phyloP scores from a whole-genome alignment of 2,797 vertebrate species.

The Mus minutoides region DNA sequence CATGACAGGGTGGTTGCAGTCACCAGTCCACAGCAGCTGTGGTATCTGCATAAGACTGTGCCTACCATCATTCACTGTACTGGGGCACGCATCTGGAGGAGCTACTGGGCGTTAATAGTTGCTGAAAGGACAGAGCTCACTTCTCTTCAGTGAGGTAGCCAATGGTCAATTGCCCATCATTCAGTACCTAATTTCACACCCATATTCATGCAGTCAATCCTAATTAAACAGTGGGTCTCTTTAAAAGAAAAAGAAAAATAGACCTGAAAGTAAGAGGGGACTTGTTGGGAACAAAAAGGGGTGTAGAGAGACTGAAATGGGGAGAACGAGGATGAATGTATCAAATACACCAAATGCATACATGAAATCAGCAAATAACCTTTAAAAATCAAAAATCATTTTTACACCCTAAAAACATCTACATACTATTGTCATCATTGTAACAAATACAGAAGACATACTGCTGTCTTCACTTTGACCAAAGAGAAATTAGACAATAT shows the following conservation, averaged over 20 bases:
- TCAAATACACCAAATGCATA: not conserved
- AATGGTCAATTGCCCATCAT: not conserved
- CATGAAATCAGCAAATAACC: not conserved
- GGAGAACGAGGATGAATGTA: no score
- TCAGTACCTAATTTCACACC: not conserved
- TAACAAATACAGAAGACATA: not conserved
- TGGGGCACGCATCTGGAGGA: not conserved
- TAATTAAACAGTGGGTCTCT: not conserved
- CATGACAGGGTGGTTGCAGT: not conserved
- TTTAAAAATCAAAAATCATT: not conserved
- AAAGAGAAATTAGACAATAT: conserved; percentile 1
- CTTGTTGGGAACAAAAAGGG: not conserved
- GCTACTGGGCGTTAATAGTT: not conserved
- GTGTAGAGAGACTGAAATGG: not conserved
- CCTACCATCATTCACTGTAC: not conserved
- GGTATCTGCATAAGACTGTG: not conserved
- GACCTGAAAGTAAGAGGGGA: not conserved
- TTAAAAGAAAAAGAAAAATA: not conserved
- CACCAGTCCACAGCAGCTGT: not conserved
- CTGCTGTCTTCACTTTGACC: not conserved
- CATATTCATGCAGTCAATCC: not conserved
- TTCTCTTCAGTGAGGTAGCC: not conserved
- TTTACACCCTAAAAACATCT: not conserved
- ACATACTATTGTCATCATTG: not conserved
- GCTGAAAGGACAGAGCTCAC: not conserved